These are phyloP conservation scores for Orthosia gothica DNA, from an alignment of 2,888 invertebrate genomes.

Conservation along the genomic window DNA sequence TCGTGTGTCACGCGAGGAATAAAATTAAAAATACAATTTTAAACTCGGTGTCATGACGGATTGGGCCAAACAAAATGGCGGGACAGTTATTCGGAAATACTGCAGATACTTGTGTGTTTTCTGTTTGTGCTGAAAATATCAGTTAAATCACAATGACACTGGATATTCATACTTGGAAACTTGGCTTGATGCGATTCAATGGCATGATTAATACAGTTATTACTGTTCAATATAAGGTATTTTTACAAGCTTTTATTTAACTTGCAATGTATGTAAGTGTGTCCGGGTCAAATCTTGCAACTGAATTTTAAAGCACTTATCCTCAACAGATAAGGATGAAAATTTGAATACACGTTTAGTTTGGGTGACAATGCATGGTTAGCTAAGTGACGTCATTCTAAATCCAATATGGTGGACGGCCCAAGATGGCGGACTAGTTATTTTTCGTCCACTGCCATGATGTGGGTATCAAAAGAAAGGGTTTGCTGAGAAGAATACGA, in stretches of 20 bases:
- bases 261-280: too few relatives aligned
- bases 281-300: too few relatives aligned
- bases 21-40: slow-evolving; percentile 34
- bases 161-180: background rate
- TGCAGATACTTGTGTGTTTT: slow-evolving; percentile 13
- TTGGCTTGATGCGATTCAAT: background rate
- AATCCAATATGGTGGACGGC: too few relatives aligned
- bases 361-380: too few relatives aligned
- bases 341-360: too few relatives aligned
- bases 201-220: background rate
- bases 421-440: too few relatives aligned
- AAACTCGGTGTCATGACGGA: slow-evolving; percentile 20
- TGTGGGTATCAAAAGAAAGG: too few relatives aligned
- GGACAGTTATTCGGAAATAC: slow-evolving; percentile 45
- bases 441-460: too few relatives aligned
- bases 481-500: too few relatives aligned
- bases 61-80: background rate
- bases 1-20: background rate
- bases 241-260: background rate
- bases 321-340: too few relatives aligned
- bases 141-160: background rate
- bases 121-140: slow-evolving; percentile 2
- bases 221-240: background rate
- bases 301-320: too few relatives aligned
- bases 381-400: too few relatives aligned